Evolutionary conservation across 2,113 vertebrate species (phyloP).

Genomic region (Planiliza haematocheilus): DNA sequence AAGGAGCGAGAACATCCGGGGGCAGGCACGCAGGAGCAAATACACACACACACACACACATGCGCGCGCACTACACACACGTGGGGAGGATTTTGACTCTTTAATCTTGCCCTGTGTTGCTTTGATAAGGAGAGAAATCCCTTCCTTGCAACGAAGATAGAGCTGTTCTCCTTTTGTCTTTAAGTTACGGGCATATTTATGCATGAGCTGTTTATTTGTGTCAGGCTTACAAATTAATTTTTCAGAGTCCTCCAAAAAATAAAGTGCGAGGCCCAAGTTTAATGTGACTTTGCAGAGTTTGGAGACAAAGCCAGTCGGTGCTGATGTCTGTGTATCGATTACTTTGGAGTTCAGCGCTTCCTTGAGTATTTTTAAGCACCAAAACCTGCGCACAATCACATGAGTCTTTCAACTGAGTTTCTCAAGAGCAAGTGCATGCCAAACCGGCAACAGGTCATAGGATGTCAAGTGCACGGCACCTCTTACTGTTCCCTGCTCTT

Average conservation of each 20-base stretch:
- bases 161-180: slow-evolving; percentile 79
- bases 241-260: slow-evolving; percentile 57
- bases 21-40: slow-evolving; percentile 72
- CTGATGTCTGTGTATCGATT: slow-evolving; percentile 44
- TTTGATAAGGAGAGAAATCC: slow-evolving; percentile 82
- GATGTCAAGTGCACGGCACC: slow-evolving; percentile 23
- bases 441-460: slow-evolving; percentile 50
- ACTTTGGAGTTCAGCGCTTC: slow-evolving; percentile 26
- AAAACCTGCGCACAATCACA: slow-evolving; percentile 16
- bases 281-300: slow-evolving; percentile 79
- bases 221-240: slow-evolving; percentile 76
- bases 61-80: slow-evolving; percentile 61
- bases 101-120: slow-evolving; percentile 82
- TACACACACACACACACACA: slow-evolving; percentile 55
- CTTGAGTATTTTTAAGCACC: slow-evolving; percentile 22
- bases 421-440: slow-evolving; percentile 20
- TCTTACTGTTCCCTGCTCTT: background rate
- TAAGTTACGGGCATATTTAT: slow-evolving; percentile 79
- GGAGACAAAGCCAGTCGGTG: slow-evolving; percentile 45
- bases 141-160: slow-evolving; percentile 76
- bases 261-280: slow-evolving; percentile 63
- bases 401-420: slow-evolving; percentile 54
- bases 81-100: slow-evolving; percentile 79
- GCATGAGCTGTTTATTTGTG: slow-evolving; percentile 79
- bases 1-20: slow-evolving; percentile 74